These are phyloP conservation scores for Spodoptera exigua DNA, from an alignment of 2,888 invertebrate species.

Conservation along the genomic window DNA sequence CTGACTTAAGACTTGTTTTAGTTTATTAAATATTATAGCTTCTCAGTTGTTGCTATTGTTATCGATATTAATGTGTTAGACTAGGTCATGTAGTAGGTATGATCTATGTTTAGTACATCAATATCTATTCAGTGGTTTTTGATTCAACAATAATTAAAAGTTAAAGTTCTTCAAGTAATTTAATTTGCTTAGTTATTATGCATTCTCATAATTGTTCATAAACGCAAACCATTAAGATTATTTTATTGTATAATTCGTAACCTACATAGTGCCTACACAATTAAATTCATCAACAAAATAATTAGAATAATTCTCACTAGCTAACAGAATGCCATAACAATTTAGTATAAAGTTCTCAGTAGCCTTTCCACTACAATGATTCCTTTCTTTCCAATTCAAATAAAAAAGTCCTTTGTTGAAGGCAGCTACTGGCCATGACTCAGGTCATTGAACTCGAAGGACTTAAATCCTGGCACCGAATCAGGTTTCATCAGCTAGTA, in stretches of 20 bases:
- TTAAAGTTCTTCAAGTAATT: too few relatives aligned
- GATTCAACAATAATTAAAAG: too few relatives aligned
- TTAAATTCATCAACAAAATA: not conserved
- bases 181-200: not conserved
- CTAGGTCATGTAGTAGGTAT: too few relatives aligned
- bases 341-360: not conserved
- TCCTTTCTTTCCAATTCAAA: slow-evolving; percentile 26
- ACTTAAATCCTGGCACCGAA: slow-evolving; percentile 62
- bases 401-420: slow-evolving; percentile 57
- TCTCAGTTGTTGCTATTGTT: too few relatives aligned
- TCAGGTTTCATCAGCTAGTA: slow-evolving; percentile 44
- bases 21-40: slow-evolving; percentile 1
- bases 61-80: too few relatives aligned
- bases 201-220: not conserved
- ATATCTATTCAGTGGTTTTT: too few relatives aligned
- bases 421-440: slow-evolving; percentile 57
- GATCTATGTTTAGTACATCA: too few relatives aligned
- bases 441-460: slow-evolving; percentile 67
- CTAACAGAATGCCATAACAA: not conserved
- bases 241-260: not conserved
- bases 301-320: not conserved
- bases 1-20: slow-evolving; percentile 17
- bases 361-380: not conserved
- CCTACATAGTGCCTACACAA: too few relatives aligned
- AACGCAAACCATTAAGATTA: not conserved